Base-by-base conservation (phyloP, 2,113 vertebrate species). In the Todiramphus chloris region DNA sequence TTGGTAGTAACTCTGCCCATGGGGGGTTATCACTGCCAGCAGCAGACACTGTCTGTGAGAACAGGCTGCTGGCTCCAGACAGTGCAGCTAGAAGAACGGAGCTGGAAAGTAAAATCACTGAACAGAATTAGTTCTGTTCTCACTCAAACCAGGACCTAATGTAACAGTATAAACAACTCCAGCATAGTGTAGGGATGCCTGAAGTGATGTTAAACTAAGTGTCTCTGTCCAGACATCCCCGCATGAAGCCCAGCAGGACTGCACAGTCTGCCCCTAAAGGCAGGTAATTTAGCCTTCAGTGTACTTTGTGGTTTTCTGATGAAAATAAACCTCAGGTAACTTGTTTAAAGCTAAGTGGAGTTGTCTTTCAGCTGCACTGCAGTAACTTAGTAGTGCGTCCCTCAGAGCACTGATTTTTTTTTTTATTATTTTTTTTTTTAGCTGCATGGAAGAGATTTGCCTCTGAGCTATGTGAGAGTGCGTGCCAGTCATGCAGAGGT, bases 401-500 rank as follows among this genome's bases (percentile, higher is more conserved):
- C 33, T 92, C 25, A 24, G n/a, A 81, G 33, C 56, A 60, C 56
- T 60, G 60, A 50, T 48, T 30, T 12, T 58, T 66, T 50, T 33
- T 83, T 75, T 79, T 68, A 84, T 41, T 41, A 41, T 41, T 30
- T 12, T 62, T 66, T 50, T 33, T 83, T 75, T 79, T 68, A 84
- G 48, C 41, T 2, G 11, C 15, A 12, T 62, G 41, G 50, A 69
- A 76, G 16, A 69, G 53, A 51, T 93, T 72, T 95, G 31, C 66
- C 41, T 79, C 16, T 37, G 48, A 78, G 39, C 31, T 70, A 2
- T 46, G n/a, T 10, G 82, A 20, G 56, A 58, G 72, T 27, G 17
- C 0, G 0, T 67, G 35, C 51, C 37, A 16, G 19, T 81, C 25
- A 3, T 30, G 31, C 33, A 75, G n/a, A 74, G 46, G 25, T 63